Base-by-base conservation (phyloP, 2,888 invertebrate genomes). In the Erebia ligea region DNA sequence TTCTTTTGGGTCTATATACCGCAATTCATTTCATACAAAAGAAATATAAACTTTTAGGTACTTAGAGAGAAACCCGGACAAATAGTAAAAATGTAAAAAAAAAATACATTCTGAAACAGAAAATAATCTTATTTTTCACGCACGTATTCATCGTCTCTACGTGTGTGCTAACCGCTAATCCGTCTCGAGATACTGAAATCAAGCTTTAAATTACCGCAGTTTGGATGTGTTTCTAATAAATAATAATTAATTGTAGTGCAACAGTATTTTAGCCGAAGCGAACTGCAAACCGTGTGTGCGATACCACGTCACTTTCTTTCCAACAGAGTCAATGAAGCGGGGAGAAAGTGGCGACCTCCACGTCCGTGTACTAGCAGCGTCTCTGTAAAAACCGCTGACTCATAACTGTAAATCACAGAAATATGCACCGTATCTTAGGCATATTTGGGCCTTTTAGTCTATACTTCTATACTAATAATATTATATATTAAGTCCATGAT, bases 321-420 rank as follows among this genome's bases (percentile, higher is more conserved):
- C 87, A 91, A 84, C 89, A 88, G 86, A 92, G 87, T 87, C 92
- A 89, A 91, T 92, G 92, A 91, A 90, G 92, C 92, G 89, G 81
- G 83, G 92, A 88, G 92, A 93, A 93, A 93, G 92, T 92, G 88
- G 81, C 89, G 85, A 88, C 90, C 88, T 82, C 87, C 80, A 88
- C 89, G 91, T 91, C 89, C 91, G 91, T 86, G 84, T 89, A 79
- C 81, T 79, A 82, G 83, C 79, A 81, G 81, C 78, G 82, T 80
- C 82, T 82, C 82, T 82, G 86, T 86, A 85, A 86, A 90, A 89
- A 85, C 81, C 84, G 92, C 91, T 90, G 91, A 92, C 84, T 92
- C 91, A 92, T 69, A 59, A 69, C 69, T 72, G 65, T 45, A 57
- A 67, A 62, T 19, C 42, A 57, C 57, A 45, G 66, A 70, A 70